These are phyloP conservation scores for Marmota monax DNA, from an alignment of 2,113 vertebrate species.

Conservation along the genomic window DNA sequence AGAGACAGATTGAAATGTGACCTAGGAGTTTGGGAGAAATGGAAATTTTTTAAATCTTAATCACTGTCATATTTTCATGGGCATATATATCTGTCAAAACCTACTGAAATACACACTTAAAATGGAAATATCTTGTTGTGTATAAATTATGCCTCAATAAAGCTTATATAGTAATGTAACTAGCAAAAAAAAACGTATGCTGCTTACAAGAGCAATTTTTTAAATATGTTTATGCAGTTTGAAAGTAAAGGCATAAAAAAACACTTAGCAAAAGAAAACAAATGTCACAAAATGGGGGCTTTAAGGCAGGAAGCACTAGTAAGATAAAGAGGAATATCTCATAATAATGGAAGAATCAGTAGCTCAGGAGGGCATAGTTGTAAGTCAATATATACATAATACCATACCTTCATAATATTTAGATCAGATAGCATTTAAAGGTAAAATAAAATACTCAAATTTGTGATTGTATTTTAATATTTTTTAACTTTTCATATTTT, in stretches of 20 bases:
- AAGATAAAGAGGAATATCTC: neutral
- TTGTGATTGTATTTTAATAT: neutral
- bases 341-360: neutral
- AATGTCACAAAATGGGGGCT: neutral
- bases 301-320: neutral
- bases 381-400: neutral
- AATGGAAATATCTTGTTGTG: neutral
- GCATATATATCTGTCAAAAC: neutral
- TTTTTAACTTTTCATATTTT: no score
- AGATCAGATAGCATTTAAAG: neutral
- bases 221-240: neutral
- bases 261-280: neutral
- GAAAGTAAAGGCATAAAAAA: constrained; percentile 15
- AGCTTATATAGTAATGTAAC: neutral
- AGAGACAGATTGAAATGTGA: neutral
- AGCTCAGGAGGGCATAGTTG: neutral
- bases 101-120: neutral
- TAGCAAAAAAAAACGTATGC: neutral
- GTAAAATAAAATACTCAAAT: neutral
- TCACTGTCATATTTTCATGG: neutral
- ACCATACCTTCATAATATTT: neutral
- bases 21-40: neutral
- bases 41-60: neutral
- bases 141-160: neutral
- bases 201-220: neutral